Conservation (phyloP, 2,888 invertebrate genomes). For the Plusia festucae region DNA sequence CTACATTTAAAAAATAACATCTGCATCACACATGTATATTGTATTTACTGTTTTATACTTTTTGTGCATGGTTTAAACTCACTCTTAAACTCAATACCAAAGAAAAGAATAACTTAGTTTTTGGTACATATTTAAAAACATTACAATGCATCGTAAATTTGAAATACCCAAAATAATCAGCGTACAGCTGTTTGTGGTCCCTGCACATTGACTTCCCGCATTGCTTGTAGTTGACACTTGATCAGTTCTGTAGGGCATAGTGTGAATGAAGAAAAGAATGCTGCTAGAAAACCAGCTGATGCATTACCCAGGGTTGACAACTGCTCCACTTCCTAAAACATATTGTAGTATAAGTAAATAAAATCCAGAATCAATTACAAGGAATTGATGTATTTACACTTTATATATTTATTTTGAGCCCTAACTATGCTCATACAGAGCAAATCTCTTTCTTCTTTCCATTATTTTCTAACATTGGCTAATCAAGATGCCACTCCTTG, state of each 20-base stretch:
- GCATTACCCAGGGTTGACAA: constrained; percentile 94
- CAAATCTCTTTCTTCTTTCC: too few relatives aligned
- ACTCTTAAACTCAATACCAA: too few relatives aligned
- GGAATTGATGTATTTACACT: too few relatives aligned
- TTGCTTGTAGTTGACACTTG: constrained; percentile 98
- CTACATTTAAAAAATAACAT: not conserved
- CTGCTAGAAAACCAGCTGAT: constrained; percentile 97
- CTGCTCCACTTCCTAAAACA: constrained; percentile 90
- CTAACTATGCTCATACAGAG: too few relatives aligned
- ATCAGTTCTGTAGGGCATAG: constrained; percentile 99
- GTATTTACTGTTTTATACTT: too few relatives aligned
- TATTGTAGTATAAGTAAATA: not conserved
- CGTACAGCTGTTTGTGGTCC: constrained; percentile 84
- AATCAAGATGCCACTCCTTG: too few relatives aligned
- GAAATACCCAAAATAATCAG: constrained; percentile 79
- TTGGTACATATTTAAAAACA: not conserved
- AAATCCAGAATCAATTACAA: not conserved
- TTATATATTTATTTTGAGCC: too few relatives aligned
- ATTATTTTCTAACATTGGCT: too few relatives aligned
- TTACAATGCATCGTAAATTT: constrained; percentile 17
- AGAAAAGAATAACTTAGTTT: too few relatives aligned
- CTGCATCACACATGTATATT: too few relatives aligned
- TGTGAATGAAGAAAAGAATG: constrained; percentile 98
- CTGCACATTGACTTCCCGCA: constrained; percentile 92
- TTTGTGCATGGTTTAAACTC: too few relatives aligned